These are phyloP conservation scores for Tangara arthus DNA, from an alignment of 2,797 vertebrate genomes.

Conservation along the genomic window DNA sequence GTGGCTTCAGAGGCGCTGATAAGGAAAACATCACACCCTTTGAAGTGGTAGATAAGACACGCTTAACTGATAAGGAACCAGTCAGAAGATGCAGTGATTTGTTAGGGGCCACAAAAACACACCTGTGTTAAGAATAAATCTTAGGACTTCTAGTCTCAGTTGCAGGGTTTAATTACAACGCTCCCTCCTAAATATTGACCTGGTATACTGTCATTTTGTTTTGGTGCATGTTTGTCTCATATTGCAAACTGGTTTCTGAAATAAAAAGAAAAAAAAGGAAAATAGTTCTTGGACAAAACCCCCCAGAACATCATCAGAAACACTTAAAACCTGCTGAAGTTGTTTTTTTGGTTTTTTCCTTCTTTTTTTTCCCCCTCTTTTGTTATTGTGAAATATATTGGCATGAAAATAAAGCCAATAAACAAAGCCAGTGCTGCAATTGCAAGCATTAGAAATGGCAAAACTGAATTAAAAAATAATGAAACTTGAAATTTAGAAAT, in stretches of 20 bases:
- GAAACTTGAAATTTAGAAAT: not conserved
- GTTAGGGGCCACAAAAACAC: not conserved
- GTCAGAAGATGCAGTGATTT: constrained; percentile 15
- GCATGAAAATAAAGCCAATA: not conserved
- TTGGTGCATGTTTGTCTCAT: not conserved
- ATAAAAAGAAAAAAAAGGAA: not conserved
- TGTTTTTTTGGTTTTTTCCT: not conserved
- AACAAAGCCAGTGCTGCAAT: not conserved
- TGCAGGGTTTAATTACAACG: not conserved
- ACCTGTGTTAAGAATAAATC: not conserved
- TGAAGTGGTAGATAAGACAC: constrained; percentile 34
- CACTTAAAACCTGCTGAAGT: not conserved
- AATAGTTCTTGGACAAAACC: not conserved
- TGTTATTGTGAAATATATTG: constrained; percentile 1
- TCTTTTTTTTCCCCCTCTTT: not conserved
- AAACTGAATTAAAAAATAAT: not conserved
- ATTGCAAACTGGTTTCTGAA: constrained; percentile 3
- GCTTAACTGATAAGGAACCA: constrained; percentile 21
- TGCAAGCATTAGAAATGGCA: not conserved
- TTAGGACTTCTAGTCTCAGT: not conserved
- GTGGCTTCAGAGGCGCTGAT: constrained; percentile 24
- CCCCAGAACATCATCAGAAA: not conserved
- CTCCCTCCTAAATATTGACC: not conserved
- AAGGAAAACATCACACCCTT: not conserved
- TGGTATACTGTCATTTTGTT: not conserved